Base-by-base conservation (phyloP, 1,140 invertebrate genomes). In the Drosophila bipectinata region DNA sequence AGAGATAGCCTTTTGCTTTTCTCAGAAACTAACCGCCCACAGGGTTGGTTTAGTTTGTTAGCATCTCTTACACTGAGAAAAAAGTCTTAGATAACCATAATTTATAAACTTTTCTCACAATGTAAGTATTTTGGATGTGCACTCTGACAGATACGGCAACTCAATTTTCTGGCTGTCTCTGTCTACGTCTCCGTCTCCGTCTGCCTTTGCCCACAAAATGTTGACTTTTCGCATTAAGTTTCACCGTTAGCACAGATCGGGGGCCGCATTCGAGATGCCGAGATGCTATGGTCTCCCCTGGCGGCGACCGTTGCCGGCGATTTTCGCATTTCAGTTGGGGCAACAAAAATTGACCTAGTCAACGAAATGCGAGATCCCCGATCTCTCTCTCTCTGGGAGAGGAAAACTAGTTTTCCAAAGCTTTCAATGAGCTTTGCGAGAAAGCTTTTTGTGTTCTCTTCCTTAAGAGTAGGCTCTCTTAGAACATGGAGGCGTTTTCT, bases 281-380 rank as follows among this genome's bases (percentile, higher is more conserved):
- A 28, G 45, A 28, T 28, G 66, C n/a, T 24, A 44, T 44, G 55
- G 44, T 52, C 44, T 39, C 54, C 14, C 61, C 49, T 30, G 15
- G 28, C 21, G 45, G 56, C 56, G 24, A 34, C 15, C 30, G 45
- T 51, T 54, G 28, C 49, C 61, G 49, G 66, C 26, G n/a, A 55
- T 47, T 69, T 69, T 56, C 28, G 66, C 66, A 76, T 41, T 68
- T 68, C 18, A 15, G 24, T 56, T n/a, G 51, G 1, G 18, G 18
- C 18, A 18, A 21, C 21, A 72, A 78, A 77, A 77, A 78, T 87
- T 85, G 81, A 85, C 81, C 81, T 87, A 85, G 78, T 87, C 81
- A 82, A 85, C 78, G 74, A 54, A 75, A 67, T 74, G 41, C 18
- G 10, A 62, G 53, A 77, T 77, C 72, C 58, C 54, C 49, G 37